Percentiles rank a stretch among this genome's conserved stretches.
phyloP scores from a whole-genome alignment of 1,140 invertebrate genomes.

The Trichonephila inaurata region DNA sequence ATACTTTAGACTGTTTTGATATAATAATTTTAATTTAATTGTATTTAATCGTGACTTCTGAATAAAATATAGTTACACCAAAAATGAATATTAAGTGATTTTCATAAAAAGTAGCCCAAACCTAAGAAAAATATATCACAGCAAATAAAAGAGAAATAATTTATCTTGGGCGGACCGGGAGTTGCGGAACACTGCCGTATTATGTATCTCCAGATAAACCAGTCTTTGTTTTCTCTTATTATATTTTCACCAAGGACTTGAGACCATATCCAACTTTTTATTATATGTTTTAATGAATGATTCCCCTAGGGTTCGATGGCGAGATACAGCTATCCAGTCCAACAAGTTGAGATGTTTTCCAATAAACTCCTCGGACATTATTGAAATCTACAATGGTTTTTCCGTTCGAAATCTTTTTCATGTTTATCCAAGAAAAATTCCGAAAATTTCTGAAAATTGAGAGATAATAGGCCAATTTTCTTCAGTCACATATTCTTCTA shows the following conservation, averaged over 20 bases:
- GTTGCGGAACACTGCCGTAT: too few relatives aligned
- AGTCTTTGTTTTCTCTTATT: too few relatives aligned
- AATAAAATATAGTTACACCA: too few relatives aligned
- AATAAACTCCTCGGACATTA: neutral
- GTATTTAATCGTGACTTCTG: too few relatives aligned
- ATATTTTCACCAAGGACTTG: neutral
- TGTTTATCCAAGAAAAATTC: neutral
- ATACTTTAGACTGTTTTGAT: too few relatives aligned
- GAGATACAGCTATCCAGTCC: neutral
- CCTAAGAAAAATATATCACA: too few relatives aligned
- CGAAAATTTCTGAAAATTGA: constrained; percentile 5
- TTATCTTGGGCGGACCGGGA: too few relatives aligned
- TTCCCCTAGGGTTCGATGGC: neutral
- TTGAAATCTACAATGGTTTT: neutral
- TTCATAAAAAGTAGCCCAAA: too few relatives aligned
- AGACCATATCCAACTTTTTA: constrained; percentile 21
- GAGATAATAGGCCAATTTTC: constrained; percentile 25
- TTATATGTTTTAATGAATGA: neutral
- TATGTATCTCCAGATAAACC: too few relatives aligned
- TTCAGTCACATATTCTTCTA: constrained; percentile 1
- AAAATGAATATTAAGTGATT: too few relatives aligned
- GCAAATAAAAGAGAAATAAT: too few relatives aligned
- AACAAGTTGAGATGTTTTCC: neutral
- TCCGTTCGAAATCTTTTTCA: neutral
- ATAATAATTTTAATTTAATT: too few relatives aligned